Evolutionary conservation across 2,888 invertebrate genomes (phyloP).

Genomic region (Cephus runcator): DNA sequence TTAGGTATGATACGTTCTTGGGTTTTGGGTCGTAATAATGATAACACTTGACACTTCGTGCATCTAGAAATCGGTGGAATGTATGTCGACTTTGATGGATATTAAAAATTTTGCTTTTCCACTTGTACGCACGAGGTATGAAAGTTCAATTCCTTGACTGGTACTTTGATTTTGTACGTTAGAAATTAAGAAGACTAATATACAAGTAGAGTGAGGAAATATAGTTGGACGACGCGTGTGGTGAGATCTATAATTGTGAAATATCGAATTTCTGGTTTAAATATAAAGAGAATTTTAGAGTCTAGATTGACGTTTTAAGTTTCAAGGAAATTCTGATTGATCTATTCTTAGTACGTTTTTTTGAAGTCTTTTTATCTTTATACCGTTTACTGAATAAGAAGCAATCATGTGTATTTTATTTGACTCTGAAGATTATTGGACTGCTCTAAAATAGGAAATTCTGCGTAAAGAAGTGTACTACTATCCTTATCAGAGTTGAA

Average conservation of each 20-base stretch:
- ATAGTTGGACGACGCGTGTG: neutral
- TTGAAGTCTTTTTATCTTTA: neutral
- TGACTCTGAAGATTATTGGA: neutral
- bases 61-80: conserved; percentile 29
- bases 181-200: neutral
- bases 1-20: neutral
- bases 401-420: neutral
- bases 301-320: neutral
- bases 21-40: neutral
- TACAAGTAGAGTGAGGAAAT: neutral
- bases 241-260: neutral
- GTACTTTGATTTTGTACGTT: neutral
- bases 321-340: neutral
- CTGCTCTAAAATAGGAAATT: neutral
- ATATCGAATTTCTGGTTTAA: neutral
- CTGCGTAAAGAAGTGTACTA: neutral
- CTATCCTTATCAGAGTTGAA: conserved; percentile 33
- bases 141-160: neutral
- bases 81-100: conserved; percentile 16
- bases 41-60: conserved; percentile 46
- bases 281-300: neutral
- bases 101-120: neutral
- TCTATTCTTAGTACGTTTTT: neutral
- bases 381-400: neutral
- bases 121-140: neutral